Base-by-base conservation (phyloP, 2,888 invertebrate species). In the Teleogryllus oceanicus region DNA sequence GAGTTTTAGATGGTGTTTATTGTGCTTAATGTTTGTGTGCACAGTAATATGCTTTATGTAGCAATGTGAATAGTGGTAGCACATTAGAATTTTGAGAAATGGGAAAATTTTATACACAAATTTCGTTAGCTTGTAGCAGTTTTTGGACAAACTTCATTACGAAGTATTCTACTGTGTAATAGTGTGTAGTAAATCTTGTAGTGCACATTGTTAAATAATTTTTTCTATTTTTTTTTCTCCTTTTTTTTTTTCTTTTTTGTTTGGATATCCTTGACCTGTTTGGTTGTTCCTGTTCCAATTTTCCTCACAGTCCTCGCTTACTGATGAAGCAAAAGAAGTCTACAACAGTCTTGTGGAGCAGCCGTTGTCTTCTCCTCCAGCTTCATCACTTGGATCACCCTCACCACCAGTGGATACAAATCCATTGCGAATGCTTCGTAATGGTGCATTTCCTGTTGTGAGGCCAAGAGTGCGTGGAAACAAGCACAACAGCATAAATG, bases 291-390 rank as follows among this genome's bases (percentile, higher is more conserved):
- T 81, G 77, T 80, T 62, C 81, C 80, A 81, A 76, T 76, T 82
- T 85, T 85, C 84, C 85, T 84, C 83, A 81, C 89, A 96, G 96
- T 92, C 93, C 50, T 93, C 93, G 50, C 90, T 97, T 84, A 94
- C 95, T 21, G 94, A 94, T 85, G 96, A 97, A 87, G 95, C 96
- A 77, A 96, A 96, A 86, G 92, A 94, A 85, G 98, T 97, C 0
- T 99, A 99, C 89, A 94, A 95, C 85, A 94, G 95, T 84, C 89
- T 99, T 79, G 96, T 99, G 80, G 97, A 97, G 86, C 91, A 93
- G 82, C 92, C 92, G 76, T 83, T 84, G 24, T 83, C 84, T 37
- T 84, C 83, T 77, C 80, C 81, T 81, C 74, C 83, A 78, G 78
- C 82, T 79, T 75, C 81, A 80, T 78, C 82, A 80, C 80, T 77